phyloP scores from a whole-genome alignment of 30 jellyfish, hydroid and myxozoan species.

The Phacellophora camtschatica region DNA sequence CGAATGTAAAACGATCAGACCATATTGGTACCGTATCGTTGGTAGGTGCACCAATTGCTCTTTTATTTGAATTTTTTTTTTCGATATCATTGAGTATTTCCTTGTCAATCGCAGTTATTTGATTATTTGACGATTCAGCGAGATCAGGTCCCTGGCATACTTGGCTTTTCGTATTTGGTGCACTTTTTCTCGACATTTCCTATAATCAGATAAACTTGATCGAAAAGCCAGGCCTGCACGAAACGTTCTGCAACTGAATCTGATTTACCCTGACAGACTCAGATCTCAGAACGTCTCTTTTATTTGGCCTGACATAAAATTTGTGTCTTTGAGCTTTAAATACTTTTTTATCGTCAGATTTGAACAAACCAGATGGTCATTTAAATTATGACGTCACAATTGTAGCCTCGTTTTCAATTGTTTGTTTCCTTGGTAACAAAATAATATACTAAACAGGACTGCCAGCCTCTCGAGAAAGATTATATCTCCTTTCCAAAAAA shows the following conservation, averaged over 20 bases:
- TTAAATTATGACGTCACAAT: conserved; percentile 13
- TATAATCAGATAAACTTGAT: too few species aligned
- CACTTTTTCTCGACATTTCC: not conserved
- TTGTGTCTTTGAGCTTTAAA: not conserved
- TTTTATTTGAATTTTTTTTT: too few species aligned
- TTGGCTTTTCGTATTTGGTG: not conserved
- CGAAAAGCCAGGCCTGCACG: too few species aligned
- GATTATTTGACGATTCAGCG: not conserved
- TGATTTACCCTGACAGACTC: not conserved
- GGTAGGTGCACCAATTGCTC: not conserved
- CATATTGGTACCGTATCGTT: too few species aligned
- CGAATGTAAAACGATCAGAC: too few species aligned
- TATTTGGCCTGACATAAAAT: not conserved
- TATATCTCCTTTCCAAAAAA: too few species aligned
- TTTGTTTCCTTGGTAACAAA: conserved; percentile 10
- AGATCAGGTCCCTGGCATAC: not conserved
- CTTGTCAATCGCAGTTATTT: not conserved
- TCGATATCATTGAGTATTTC: not conserved
- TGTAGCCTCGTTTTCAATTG: not conserved
- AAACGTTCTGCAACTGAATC: not conserved
- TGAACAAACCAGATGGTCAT: too few species aligned
- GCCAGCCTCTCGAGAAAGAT: too few species aligned
- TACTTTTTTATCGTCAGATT: too few species aligned
- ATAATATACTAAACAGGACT: not conserved
- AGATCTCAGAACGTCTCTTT: not conserved